phyloP scores from a whole-genome alignment of 2,797 vertebrate genomes.

The Argyrosomus regius region DNA sequence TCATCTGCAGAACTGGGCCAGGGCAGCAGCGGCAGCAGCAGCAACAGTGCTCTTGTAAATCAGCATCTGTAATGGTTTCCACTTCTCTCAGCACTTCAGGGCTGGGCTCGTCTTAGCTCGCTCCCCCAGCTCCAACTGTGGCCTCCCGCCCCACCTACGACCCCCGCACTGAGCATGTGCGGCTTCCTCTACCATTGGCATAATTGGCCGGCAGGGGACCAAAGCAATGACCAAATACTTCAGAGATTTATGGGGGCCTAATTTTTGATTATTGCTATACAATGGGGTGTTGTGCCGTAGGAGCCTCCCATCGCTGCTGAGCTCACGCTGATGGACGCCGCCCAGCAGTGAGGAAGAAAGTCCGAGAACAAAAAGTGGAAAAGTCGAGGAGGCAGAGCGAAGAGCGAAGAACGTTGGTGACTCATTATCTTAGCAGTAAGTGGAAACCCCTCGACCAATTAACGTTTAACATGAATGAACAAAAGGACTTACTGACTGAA shows the following conservation, averaged over 20 bases:
- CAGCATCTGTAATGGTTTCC: constrained; percentile 82
- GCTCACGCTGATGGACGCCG: constrained; percentile 52
- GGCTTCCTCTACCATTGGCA: constrained; percentile 57
- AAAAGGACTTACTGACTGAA: constrained; percentile 81
- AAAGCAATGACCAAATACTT: constrained; percentile 64
- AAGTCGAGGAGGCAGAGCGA: constrained; percentile 8
- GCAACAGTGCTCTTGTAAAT: constrained; percentile 75
- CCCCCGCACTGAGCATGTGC: constrained; percentile 60
- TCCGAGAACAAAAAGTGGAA: constrained; percentile 19
- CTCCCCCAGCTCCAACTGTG: constrained; percentile 30
- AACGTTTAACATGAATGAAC: neutral
- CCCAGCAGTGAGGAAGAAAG: constrained; percentile 37
- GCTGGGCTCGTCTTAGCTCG: constrained; percentile 45
- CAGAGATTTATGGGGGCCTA: constrained; percentile 58
- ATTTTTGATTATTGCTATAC: constrained; percentile 54
- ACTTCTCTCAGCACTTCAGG: constrained; percentile 72
- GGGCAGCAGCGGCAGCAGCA: constrained; percentile 51
- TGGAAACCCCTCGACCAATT: neutral
- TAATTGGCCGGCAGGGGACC: constrained; percentile 52
- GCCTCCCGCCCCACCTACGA: constrained; percentile 28
- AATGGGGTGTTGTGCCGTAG: constrained; percentile 57
- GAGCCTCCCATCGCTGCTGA: constrained; percentile 48
- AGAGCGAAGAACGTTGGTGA: neutral
- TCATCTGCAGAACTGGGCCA: constrained; percentile 45
- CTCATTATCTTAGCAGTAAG: constrained; percentile 4